Conservation (phyloP, 2,113 vertebrate species). For the Toxostoma redivivum region DNA sequence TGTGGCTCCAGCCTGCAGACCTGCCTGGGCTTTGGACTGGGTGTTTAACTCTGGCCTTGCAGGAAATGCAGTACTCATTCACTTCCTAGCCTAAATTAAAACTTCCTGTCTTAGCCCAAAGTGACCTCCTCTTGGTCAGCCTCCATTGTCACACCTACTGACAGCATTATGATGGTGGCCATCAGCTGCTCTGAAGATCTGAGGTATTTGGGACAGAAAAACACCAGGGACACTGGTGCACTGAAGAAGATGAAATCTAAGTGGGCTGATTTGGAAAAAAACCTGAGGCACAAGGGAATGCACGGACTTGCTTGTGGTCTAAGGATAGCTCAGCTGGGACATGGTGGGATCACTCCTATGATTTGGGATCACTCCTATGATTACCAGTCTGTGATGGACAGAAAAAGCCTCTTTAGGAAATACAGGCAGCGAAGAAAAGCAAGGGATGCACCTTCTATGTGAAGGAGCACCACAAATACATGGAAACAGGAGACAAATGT, state of each 20-base stretch:
- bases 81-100: conserved; percentile 30
- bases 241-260: neutral
- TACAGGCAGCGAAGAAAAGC: neutral
- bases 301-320: neutral
- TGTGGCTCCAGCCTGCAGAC: neutral
- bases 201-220: neutral
- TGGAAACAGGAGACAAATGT: neutral
- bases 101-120: neutral
- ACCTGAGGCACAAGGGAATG: neutral
- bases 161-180: neutral
- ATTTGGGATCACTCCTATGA: neutral
- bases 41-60: neutral
- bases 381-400: neutral
- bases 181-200: neutral
- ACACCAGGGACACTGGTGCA: neutral
- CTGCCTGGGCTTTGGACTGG: neutral
- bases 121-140: neutral
- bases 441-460: neutral
- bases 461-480: neutral
- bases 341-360: neutral
- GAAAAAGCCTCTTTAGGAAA: neutral
- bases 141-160: neutral
- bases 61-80: neutral
- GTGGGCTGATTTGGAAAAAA: neutral
- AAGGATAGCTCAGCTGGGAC: neutral